Base-by-base conservation (phyloP, 2,113 vertebrate species). In the Gopherus flavomarginatus region DNA sequence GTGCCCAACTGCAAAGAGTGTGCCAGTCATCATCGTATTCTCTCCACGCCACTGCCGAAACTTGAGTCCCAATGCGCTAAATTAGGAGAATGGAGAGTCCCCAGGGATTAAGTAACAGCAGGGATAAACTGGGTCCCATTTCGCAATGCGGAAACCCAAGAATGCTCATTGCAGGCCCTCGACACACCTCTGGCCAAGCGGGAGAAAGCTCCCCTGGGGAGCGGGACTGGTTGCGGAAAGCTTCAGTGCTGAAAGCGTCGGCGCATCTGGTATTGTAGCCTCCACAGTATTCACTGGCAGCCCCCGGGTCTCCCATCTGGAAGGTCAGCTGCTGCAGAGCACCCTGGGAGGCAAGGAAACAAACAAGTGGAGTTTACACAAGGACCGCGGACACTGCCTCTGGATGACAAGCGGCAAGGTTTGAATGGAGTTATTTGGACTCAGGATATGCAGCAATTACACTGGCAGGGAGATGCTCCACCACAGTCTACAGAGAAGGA, bases 321-420 rank as follows among this genome's bases (percentile, higher is more conserved):
- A 99, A 99, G 82, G 92, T 97, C 96, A 99, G 94, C 89, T 99
- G 99, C n/a, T 97, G 97, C 21, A 99, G 94, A 31, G 98, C 84
- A 4, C 99, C 99, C 99, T 99, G 96, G 4, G 42, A 96, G 79
- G 17, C 13, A 92, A 52, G 54, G n/a, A 95, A 31, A 92, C 59
- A 89, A 50, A 81, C 0, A 78, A 27, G 42, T 50, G 38, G 1
- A n/a, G 9, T 13, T 92, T 1, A 26, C 6, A 47, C 26, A 4
- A 11, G 7, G 13, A 27, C 42, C 21, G 2, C 4, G 3, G 4
- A 2, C 24, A 29, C 10, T 75, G 9, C 89, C 19, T 83, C 82
- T 82, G 85, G 38, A 65, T 62, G 3, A 56, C 19, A 10, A 42
- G 22, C 7, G 5, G 19, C 19, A 38, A 44, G 75, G 42, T 27